These are phyloP conservation scores for Scrobipalpa costella DNA, from an alignment of 2,888 invertebrate species.

Conservation along the genomic window DNA sequence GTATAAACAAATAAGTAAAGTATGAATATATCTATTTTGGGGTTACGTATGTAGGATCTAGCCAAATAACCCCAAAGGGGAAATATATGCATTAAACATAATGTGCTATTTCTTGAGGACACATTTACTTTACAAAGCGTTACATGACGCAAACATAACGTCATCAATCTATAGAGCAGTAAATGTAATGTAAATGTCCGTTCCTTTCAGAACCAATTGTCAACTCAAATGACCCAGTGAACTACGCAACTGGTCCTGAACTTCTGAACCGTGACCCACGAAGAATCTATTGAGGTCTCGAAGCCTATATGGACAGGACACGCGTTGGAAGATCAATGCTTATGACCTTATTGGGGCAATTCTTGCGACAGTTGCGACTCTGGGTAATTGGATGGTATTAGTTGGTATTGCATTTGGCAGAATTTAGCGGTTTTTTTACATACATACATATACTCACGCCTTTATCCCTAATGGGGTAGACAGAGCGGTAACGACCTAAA, in stretches of 20 bases:
- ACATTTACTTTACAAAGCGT: too few species aligned
- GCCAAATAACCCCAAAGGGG: too few species aligned
- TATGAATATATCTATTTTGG: too few species aligned
- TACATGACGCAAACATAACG: neutral
- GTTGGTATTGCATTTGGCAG: too few species aligned
- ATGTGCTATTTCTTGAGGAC: too few species aligned
- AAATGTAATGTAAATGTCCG: neutral
- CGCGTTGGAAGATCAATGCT: neutral
- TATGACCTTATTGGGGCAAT: neutral
- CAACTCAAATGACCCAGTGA: neutral
- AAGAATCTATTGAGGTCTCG: neutral
- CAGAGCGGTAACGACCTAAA: too few species aligned
- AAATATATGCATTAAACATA: too few species aligned
- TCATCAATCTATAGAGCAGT: neutral
- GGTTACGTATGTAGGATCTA: too few species aligned
- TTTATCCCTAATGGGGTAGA: too few species aligned
- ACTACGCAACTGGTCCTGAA: neutral
- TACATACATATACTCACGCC: too few species aligned
- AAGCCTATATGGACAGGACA: neutral
- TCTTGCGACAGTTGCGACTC: neutral
- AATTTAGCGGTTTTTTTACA: too few species aligned
- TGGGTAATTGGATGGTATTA: neutral
- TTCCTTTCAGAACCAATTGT: neutral
- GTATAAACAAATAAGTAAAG: too few species aligned
- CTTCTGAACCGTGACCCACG: conserved; percentile 1